Conservation (phyloP, 2,888 invertebrate genomes). For the Andrena praecox region DNA sequence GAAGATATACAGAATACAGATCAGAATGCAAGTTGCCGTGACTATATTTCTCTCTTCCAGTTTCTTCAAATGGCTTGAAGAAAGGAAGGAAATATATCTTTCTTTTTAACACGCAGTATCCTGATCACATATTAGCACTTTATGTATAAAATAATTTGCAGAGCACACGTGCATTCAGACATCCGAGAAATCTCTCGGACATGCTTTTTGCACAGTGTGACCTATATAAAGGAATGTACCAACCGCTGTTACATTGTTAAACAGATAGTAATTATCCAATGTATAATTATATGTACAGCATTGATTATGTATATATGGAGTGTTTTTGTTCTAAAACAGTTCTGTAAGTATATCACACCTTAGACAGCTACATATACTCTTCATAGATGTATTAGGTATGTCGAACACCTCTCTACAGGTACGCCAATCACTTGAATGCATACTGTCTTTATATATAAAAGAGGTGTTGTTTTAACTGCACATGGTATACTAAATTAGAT, state of each 20-base stretch:
- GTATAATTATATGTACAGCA: conserved; percentile 68
- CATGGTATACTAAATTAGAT: conserved; percentile 42
- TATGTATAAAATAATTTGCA: conserved; percentile 36
- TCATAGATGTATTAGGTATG: conserved; percentile 42
- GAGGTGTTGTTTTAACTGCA: conserved; percentile 44
- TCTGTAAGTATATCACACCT: conserved; percentile 53
- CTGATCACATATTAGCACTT: conserved; percentile 35
- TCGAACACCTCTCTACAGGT: conserved; percentile 46
- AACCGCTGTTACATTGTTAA: conserved; percentile 60
- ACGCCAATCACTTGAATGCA: conserved; percentile 49
- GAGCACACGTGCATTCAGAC: conserved; percentile 35
- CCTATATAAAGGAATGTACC: conserved; percentile 66
- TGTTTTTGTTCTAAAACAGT: conserved; percentile 48
- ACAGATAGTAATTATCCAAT: conserved; percentile 54
- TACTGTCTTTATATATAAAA: conserved; percentile 49
- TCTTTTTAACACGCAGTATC: conserved; percentile 5
- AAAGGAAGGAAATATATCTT: conserved; percentile 6
- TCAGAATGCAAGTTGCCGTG: conserved; percentile 24
- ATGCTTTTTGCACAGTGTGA: conserved; percentile 45
- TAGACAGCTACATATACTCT: conserved; percentile 36
- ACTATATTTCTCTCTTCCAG: conserved; percentile 14
- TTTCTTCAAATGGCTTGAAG: conserved; percentile 9
- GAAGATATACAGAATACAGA: conserved; percentile 25
- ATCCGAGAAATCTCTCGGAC: conserved; percentile 27
- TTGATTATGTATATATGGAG: conserved; percentile 65